Evolutionary conservation across 1,140 invertebrate genomes (phyloP).

Genomic region (Eupeodes corollae): DNA sequence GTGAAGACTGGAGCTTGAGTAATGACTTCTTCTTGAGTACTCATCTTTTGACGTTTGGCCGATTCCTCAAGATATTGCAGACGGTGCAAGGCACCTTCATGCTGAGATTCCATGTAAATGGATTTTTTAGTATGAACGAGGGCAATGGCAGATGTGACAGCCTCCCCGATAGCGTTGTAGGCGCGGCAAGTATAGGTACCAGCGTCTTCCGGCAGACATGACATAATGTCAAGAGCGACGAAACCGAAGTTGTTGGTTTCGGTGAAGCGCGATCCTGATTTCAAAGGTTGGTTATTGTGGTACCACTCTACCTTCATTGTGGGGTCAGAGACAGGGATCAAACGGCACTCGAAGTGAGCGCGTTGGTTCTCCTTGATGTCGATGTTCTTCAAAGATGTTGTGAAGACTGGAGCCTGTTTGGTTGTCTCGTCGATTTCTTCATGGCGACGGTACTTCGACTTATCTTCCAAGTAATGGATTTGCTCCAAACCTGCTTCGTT

Average conservation of each 20-base stretch:
- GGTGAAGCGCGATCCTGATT: constrained; percentile 77
- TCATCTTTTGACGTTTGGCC: constrained; percentile 56
- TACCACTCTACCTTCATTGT: constrained; percentile 98
- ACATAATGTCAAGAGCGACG: constrained; percentile 84
- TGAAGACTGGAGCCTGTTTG: constrained; percentile 81
- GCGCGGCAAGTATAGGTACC: constrained; percentile 85
- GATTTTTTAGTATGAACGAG: constrained; percentile 74
- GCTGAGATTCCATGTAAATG: constrained; percentile 74
- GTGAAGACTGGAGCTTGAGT: constrained; percentile 90
- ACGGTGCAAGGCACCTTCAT: constrained; percentile 65
- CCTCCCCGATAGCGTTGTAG: constrained; percentile 74
- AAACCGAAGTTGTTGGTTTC: constrained; percentile 93
- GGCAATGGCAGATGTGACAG: constrained; percentile 68
- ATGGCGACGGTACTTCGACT: constrained; percentile 58
- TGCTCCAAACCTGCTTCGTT: constrained; percentile 75
- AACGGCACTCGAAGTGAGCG: constrained; percentile 89
- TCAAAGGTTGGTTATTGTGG: constrained; percentile 79
- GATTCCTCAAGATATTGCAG: constrained; percentile 77
- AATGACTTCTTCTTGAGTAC: constrained; percentile 59
- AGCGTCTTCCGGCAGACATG: constrained; percentile 81
- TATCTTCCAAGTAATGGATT: constrained; percentile 78
- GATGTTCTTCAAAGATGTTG: constrained; percentile 77
- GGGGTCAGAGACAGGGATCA: constrained; percentile 92
- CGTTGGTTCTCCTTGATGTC: constrained; percentile 90
- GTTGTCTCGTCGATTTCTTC: constrained; percentile 71